A percentile compares a stretch with the other conserved stretches of the same genome.
Conservation (phyloP, 2,113 vertebrate genomes). For the Chloebia gouldiae region DNA sequence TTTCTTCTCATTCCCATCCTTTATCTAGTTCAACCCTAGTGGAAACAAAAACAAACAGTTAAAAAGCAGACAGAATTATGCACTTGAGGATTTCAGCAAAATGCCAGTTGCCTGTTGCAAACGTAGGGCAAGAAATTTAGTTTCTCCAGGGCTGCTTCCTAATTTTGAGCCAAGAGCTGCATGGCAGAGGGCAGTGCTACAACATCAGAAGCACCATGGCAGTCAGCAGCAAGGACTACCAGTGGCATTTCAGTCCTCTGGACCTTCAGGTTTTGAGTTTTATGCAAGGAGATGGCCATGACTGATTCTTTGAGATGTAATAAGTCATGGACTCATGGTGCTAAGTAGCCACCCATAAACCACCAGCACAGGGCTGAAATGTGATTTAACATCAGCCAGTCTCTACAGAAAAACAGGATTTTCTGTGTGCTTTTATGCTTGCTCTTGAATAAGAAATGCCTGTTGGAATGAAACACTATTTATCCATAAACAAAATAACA, state of each 20-base stretch:
- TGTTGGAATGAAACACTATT: background rate
- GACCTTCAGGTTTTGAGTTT: background rate
- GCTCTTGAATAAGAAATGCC: background rate
- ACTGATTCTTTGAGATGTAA: background rate
- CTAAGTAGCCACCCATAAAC: background rate
- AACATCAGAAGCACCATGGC: background rate
- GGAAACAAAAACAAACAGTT: background rate
- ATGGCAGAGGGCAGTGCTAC: background rate
- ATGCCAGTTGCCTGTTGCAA: background rate
- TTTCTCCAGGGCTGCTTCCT: background rate
- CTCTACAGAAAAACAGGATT: background rate
- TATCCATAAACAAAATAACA: background rate
- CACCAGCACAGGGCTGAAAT: background rate
- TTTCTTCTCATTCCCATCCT: background rate
- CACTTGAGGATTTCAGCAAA: background rate
- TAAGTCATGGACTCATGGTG: background rate
- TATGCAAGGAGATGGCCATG: background rate
- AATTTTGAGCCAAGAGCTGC: background rate
- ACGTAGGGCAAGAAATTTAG: background rate
- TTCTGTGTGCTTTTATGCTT: background rate
- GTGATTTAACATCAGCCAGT: background rate
- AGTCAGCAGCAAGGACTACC: background rate
- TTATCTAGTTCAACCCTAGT: background rate
- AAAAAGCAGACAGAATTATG: accelerated
- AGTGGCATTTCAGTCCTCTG: background rate